phyloP scores from a whole-genome alignment of 2,113 vertebrate species.

The Paradoxurus hermaphroditus region DNA sequence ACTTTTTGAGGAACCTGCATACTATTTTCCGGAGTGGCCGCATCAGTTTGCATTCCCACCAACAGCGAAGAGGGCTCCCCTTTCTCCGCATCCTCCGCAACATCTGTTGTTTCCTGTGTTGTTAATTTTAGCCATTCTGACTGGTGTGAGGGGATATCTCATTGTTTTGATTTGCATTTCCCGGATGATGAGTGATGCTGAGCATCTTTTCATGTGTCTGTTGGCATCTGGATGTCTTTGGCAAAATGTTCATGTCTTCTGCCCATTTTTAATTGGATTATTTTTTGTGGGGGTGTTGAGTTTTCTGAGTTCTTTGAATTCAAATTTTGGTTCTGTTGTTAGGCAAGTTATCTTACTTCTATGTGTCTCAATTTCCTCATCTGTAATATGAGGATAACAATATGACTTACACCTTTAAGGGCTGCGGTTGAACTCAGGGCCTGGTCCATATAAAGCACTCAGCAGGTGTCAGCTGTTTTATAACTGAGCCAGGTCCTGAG shows the following conservation, averaged over 20 bases:
- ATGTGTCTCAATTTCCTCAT: background rate
- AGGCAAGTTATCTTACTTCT: background rate
- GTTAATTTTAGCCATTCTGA: background rate
- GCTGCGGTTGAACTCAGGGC: background rate
- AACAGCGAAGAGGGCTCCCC: background rate
- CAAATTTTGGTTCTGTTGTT: background rate
- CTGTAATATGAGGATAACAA: background rate
- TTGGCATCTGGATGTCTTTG: background rate
- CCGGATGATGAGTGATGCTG: background rate
- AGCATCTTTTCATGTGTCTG: background rate
- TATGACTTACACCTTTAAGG: background rate
- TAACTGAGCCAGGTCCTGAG: background rate
- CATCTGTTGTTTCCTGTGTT: background rate
- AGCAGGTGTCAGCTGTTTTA: background rate
- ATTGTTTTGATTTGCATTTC: background rate
- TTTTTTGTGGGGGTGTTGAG: background rate
- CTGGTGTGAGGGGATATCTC: background rate
- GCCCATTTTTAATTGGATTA: background rate
- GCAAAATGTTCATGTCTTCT: background rate
- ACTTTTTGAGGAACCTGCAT: background rate
- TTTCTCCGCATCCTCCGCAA: background rate
- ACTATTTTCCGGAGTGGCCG: background rate
- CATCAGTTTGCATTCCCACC: background rate
- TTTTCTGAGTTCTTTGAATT: background rate
- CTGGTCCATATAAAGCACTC: background rate